These are phyloP conservation scores for Morelia viridis DNA, from an alignment of 2,797 vertebrate genomes.

Conservation along the genomic window DNA sequence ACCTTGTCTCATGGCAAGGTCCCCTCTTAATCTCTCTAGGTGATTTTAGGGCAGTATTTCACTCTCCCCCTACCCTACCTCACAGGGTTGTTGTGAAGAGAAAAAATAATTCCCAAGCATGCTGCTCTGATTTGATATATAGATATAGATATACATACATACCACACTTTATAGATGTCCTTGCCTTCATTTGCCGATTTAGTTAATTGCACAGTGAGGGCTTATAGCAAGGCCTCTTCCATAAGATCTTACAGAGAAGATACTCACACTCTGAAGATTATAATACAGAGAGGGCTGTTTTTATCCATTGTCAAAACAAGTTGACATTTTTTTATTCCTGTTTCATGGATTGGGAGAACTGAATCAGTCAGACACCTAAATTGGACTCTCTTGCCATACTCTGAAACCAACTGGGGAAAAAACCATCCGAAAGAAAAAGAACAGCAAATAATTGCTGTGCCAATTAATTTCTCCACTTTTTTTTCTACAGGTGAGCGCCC, in stretches of 20 bases:
- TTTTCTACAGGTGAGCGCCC: constrained; percentile 83
- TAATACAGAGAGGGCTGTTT: neutral
- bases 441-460: neutral
- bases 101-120: neutral
- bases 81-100: neutral
- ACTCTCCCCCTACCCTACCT: neutral
- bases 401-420: neutral
- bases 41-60: neutral
- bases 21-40: neutral
- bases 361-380: neutral
- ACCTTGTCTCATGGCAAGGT: neutral
- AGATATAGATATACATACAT: neutral
- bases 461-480: neutral
- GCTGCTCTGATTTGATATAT: neutral
- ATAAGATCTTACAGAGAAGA: neutral
- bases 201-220: neutral
- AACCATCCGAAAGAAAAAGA: neutral
- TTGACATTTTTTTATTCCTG: neutral
- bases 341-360: neutral
- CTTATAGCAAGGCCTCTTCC: neutral
- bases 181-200: neutral
- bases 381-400: neutral
- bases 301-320: neutral
- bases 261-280: neutral
- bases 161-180: neutral